Evolutionary conservation across 2,113 vertebrate species (phyloP).

Genomic region (Mobula birostris): DNA sequence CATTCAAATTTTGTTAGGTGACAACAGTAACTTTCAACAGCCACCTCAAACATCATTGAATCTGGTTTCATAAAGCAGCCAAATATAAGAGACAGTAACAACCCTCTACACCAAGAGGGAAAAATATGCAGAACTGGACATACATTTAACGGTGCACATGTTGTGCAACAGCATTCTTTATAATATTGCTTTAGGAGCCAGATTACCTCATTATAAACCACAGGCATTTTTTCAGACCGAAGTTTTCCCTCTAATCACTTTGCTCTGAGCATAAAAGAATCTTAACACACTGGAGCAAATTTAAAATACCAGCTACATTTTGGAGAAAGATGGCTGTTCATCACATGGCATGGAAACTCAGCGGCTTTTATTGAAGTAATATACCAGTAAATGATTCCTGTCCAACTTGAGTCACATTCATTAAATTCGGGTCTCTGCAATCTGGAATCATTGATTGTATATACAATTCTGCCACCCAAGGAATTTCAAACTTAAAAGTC

Average conservation of each 20-base stretch:
- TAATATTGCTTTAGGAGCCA: not conserved
- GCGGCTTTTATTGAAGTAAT: not conserved
- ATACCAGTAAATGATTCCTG: not conserved
- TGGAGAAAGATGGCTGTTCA: not conserved
- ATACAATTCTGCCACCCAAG: not conserved
- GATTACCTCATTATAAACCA: not conserved
- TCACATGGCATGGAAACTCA: not conserved
- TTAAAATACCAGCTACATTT: not conserved
- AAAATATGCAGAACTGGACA: too few relatives aligned
- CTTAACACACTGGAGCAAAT: not conserved
- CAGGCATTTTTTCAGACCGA: not conserved
- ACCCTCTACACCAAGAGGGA: not conserved
- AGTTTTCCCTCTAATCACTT: not conserved
- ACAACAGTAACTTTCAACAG: too few relatives aligned
- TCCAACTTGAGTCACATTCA: not conserved
- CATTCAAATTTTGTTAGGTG: not conserved
- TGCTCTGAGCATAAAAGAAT: not conserved
- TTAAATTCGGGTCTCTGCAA: not conserved
- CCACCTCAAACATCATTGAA: too few relatives aligned
- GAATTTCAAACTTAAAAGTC: not conserved
- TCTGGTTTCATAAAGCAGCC: not conserved
- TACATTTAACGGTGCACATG: not conserved
- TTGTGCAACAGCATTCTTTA: not conserved
- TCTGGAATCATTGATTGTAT: not conserved
- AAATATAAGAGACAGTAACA: not conserved